Evolutionary conservation across 2,888 invertebrate genomes (phyloP), one percentile per base, ranked within the genome.

Genomic region (Ormyrus labotus): DNA sequence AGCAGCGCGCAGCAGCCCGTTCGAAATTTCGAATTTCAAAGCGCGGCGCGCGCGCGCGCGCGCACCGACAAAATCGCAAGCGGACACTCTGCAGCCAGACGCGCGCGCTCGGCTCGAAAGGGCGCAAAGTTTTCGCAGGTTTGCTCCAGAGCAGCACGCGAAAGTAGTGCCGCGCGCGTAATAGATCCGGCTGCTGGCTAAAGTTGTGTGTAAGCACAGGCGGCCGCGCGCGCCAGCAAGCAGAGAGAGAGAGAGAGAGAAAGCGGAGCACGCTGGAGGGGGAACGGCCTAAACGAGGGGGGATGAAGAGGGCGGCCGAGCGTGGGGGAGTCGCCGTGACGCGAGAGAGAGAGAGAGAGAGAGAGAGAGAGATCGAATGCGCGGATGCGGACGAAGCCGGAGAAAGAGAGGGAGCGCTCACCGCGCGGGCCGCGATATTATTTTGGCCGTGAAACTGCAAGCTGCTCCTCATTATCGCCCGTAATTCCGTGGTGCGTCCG

Each of bases 391-490:
- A 9, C 19, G 19, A 19, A 57, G 19, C 19, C 53, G 45, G 51
- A 11, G 58, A 55, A 11, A 57, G n/a, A 70, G 10, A 19, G 34
- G 9, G 7, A 6, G 13, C 3, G 61, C 55, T 34, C 45, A 55
- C 19, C 57, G 55, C 19, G 10, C 45, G 63, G 11, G 5, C 57
- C 8, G 48, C 7, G 51, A 60, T 55, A 51, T 53, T 53, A 71
- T 55, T 78, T 72, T 57, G 53, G 60, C 72, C 72, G 34, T 78
- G 72, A 55, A 78, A 72, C 9, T 53, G 71, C 71, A 65, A 57
- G n/a, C 13, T 58, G 55, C 19, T 19, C 19, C 64, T 77, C 63
- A 55, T 68, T 77, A 34, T 11, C 70, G 50, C 55, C 19, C 19
- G 50, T 7, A 19, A 50, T 47, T 65, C 9, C 58, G 19, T 19